A percentile compares a stretch with the other conserved stretches of the same genome.
Conservation (phyloP, 2,113 vertebrate species). For the Laticauda colubrina region DNA sequence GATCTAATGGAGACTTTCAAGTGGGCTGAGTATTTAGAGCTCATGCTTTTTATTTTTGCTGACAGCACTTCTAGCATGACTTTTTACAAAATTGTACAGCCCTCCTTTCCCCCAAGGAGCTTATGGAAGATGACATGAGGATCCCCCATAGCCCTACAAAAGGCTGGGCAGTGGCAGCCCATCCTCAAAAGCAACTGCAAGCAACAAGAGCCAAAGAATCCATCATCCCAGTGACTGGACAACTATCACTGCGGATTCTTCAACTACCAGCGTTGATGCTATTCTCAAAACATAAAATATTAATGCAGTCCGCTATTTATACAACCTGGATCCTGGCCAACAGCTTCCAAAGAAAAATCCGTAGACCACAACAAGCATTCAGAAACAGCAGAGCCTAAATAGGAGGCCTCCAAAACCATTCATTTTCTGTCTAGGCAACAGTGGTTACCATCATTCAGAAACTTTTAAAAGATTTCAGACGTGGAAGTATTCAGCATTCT, state of each 20-base stretch:
- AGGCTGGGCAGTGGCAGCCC: not conserved
- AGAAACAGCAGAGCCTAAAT: conserved; percentile 46
- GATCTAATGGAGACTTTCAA: not conserved
- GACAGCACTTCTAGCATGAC: not conserved
- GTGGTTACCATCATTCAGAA: not conserved
- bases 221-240: conserved; percentile 13
- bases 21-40: no score
- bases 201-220: conserved; percentile 10
- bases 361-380: conserved; percentile 42
- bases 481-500: conserved; percentile 12
- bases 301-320: conserved; percentile 21
- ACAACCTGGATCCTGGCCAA: conserved; percentile 32
- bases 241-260: conserved; percentile 26
- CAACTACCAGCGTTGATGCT: conserved; percentile 25
- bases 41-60: not conserved
- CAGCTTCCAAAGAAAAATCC: conserved; percentile 48
- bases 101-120: not conserved
- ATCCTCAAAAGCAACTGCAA: not conserved
- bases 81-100: not conserved
- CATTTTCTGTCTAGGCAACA: conserved; percentile 25
- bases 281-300: conserved; percentile 28
- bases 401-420: conserved; percentile 53
- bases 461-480: conserved; percentile 22
- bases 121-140: not conserved
- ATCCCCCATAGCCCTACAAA: not conserved